phyloP scores from a whole-genome alignment of 1,140 invertebrate genomes.

The Cydia splendana region DNA sequence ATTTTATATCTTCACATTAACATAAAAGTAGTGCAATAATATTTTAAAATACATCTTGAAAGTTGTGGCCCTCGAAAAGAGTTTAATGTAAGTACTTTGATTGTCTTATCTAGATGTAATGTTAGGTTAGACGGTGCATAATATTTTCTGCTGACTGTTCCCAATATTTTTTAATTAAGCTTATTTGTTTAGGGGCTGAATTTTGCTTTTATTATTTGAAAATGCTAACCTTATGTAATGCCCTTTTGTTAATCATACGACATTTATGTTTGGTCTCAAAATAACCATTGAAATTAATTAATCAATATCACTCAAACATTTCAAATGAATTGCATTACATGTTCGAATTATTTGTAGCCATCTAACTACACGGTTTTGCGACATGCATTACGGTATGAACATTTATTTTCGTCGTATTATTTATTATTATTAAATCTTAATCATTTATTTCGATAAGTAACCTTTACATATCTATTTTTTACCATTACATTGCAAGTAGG shows the following conservation, averaged over 20 bases:
- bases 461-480: slow-evolving; percentile 3
- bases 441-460: background rate
- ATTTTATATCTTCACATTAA: slow-evolving; percentile 13
- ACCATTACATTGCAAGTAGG: slow-evolving; percentile 19
- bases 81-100: slow-evolving; percentile 54
- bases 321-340: slow-evolving; percentile 11
- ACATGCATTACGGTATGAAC: background rate
- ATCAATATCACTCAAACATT: slow-evolving; percentile 24
- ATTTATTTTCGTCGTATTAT: background rate
- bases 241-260: background rate
- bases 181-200: slow-evolving; percentile 73
- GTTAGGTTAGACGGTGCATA: slow-evolving; percentile 74
- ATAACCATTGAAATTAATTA: slow-evolving; percentile 26
- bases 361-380: background rate
- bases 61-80: background rate
- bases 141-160: slow-evolving; percentile 70
- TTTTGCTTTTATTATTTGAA: slow-evolving; percentile 69
- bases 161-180: slow-evolving; percentile 65
- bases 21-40: slow-evolving; percentile 20
- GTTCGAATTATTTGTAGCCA: background rate
- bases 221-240: slow-evolving; percentile 45
- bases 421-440: background rate
- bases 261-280: background rate
- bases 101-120: slow-evolving; percentile 50
- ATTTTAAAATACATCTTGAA: background rate